phyloP scores from a whole-genome alignment of 2,113 vertebrate species.

The Gymnobelideus leadbeateri region DNA sequence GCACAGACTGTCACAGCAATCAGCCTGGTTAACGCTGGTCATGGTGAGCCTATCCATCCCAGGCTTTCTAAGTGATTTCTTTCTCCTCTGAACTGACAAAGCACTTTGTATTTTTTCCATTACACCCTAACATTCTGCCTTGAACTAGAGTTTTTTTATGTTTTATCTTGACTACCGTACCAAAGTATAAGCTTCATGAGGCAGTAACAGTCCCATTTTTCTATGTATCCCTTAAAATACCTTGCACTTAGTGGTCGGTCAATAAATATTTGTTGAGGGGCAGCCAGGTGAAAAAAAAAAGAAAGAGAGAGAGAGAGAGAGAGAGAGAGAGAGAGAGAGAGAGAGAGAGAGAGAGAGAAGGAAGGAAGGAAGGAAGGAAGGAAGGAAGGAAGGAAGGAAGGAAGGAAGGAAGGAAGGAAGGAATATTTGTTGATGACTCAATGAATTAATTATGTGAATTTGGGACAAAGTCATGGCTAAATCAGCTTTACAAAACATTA shows the following conservation, averaged over 20 bases:
- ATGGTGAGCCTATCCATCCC: background rate
- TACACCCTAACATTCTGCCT: background rate
- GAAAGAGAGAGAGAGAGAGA: background rate
- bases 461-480: too few relatives aligned
- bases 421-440: too few relatives aligned
- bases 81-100: background rate
- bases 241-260: background rate
- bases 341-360: background rate
- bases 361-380: background rate
- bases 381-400: background rate
- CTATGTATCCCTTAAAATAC: background rate
- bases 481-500: too few relatives aligned
- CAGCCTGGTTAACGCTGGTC: background rate
- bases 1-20: background rate
- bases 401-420: background rate
- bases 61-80: background rate
- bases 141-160: background rate
- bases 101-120: background rate
- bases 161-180: background rate
- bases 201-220: background rate
- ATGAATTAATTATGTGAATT: too few relatives aligned
- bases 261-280: background rate
- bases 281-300: background rate
- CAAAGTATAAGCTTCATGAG: background rate
- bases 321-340: background rate